Conservation (phyloP, 2,797 vertebrate genomes). For the Dryobates pubescens region DNA sequence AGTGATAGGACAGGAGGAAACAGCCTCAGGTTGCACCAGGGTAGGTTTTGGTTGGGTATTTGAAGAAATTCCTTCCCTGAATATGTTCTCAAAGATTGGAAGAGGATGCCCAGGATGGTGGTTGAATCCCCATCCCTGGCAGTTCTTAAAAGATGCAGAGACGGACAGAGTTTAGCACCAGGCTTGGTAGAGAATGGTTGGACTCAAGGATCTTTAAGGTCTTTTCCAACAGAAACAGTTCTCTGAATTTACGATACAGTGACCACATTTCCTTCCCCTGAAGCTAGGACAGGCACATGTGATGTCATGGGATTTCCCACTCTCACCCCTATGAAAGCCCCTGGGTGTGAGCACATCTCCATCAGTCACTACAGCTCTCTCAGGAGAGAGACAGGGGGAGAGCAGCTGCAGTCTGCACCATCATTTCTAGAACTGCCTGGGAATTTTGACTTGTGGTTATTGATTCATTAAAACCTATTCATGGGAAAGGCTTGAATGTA, state of each 20-base stretch:
- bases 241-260: not conserved
- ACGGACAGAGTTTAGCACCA: too few species aligned
- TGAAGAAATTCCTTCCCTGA: too few species aligned
- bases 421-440: not conserved
- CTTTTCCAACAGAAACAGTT: too few species aligned
- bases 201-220: too few species aligned
- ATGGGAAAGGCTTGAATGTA: not conserved
- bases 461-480: not conserved
- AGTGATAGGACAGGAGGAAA: too few species aligned
- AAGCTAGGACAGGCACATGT: not conserved
- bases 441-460: not conserved
- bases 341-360: not conserved
- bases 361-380: not conserved
- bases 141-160: too few species aligned
- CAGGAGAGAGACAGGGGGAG: not conserved
- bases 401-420: not conserved
- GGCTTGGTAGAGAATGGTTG: too few species aligned
- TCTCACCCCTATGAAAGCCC: not conserved
- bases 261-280: not conserved
- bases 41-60: too few species aligned
- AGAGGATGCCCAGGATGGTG: too few species aligned
- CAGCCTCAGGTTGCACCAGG: too few species aligned
- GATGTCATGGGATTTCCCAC: not conserved
- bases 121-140: too few species aligned
- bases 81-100: too few species aligned